Evolutionary conservation across 2,888 invertebrate species (phyloP).

Genomic region (Chrysolina oricalcia): DNA sequence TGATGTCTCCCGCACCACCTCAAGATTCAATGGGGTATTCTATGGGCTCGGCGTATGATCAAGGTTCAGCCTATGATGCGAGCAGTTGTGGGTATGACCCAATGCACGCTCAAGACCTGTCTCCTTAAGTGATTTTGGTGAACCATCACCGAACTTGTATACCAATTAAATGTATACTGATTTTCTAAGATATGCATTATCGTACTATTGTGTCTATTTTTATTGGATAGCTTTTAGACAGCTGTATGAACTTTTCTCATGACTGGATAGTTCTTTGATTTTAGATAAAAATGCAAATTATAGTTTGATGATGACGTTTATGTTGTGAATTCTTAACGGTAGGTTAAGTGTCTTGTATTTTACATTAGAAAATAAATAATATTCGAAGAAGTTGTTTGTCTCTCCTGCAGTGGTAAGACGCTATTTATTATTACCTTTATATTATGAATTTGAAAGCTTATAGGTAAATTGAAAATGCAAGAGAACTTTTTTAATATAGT

Average conservation of each 20-base stretch:
- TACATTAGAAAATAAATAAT: slow-evolving; percentile 47
- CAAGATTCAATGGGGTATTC: slow-evolving; percentile 96
- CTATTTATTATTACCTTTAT: too few relatives aligned
- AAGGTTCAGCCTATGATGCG: slow-evolving; percentile 90
- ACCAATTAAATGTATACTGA: slow-evolving; percentile 43
- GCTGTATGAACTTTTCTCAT: slow-evolving; percentile 4
- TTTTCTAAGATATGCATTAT: slow-evolving; percentile 36
- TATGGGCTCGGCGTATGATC: slow-evolving; percentile 94
- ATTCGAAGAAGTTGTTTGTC: slow-evolving; percentile 6
- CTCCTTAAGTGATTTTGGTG: slow-evolving; percentile 71
- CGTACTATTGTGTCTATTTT: slow-evolving; percentile 45
- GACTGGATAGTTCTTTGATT: slow-evolving; percentile 11
- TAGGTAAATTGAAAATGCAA: too few relatives aligned
- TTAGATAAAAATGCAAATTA: slow-evolving; percentile 38
- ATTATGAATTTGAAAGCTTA: too few relatives aligned
- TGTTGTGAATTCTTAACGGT: slow-evolving; percentile 46
- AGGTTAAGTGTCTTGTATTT: slow-evolving; percentile 47
- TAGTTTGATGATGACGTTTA: slow-evolving; percentile 39
- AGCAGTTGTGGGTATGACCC: slow-evolving; percentile 94
- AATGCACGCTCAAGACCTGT: slow-evolving; percentile 88
- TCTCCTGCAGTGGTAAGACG: background rate
- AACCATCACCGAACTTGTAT: slow-evolving; percentile 39
- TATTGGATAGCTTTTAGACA: slow-evolving; percentile 29
- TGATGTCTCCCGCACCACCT: slow-evolving; percentile 95
- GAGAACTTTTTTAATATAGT: too few relatives aligned